Evolutionary conservation across 2,113 vertebrate species (phyloP), one percentile per base, ranked within the genome.

Genomic region (Thalassoma bifasciatum): DNA sequence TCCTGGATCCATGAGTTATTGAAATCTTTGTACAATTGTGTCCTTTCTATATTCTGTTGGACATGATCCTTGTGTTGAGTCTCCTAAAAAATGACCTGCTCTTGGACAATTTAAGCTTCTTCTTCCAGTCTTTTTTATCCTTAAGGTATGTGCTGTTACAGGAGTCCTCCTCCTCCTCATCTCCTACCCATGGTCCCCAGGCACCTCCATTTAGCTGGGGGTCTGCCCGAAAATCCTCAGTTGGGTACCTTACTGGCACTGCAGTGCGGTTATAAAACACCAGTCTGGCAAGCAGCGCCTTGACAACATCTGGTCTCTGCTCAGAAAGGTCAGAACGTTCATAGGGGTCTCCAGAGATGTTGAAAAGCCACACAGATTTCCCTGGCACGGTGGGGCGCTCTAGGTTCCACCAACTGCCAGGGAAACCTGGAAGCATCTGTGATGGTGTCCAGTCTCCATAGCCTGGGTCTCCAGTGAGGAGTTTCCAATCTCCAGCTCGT

Each of bases 361-460:
- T 99, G 88, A 99, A 99, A 73, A 99, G 96, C 97, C 97, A 98
- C 80, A 99, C 58, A 0, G 97, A 96, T 79, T 94, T 95, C 16
- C 67, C 71, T 0, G 94, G 93, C 0, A 91, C 68, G 0, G 92
- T 93, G 91, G 96, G 95, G 10, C 97, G 94, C 81, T 99, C 98
- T 75, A 99, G 89, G 90, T 95, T 96, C 98, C 98, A 99, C 97
- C 97, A 99, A 77, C 93, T 93, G 2, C 90, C 94, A 0, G 98
- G 97, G 72, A 98, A 98, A 80, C 94, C 94, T 24, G 96, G 96
- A 64, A 98, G 90, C 0, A 95, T 95, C 89, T 95, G 98, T 0
- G 96, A 96, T 0, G 98, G 98, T 60, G 96, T 98, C 98, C 98
- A 99, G 72, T 99, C 98, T 0, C 98, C 96, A 13, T 97, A 97